A percentile compares a stretch with the other conserved stretches of the same genome.
phyloP scores from a whole-genome alignment of 2,113 vertebrate species.

The Oriolus oriolus region DNA sequence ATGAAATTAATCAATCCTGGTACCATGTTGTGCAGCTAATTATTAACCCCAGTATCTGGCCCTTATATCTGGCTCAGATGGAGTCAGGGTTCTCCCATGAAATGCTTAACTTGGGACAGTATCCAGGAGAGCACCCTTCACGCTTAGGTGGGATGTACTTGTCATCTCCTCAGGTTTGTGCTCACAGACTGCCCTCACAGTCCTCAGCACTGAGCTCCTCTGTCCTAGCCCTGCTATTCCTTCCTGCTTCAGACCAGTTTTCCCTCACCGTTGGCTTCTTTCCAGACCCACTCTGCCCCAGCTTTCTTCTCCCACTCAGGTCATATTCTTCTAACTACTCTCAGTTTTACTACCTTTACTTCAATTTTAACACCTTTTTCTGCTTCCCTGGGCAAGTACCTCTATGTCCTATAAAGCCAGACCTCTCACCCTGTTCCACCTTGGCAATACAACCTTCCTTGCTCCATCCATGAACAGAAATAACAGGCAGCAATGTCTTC shows the following conservation, averaged over 20 bases:
- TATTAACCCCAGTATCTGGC: not conserved
- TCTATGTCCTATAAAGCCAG: not conserved
- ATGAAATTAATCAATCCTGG: not conserved
- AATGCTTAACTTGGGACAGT: not conserved
- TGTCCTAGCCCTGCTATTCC: not conserved
- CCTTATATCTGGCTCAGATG: not conserved
- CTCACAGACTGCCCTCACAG: fast-evolving
- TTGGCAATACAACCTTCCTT: not conserved
- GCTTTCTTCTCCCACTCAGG: not conserved
- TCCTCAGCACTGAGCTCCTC: not conserved
- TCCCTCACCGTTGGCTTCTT: not conserved
- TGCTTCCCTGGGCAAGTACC: fast-evolving
- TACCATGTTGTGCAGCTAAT: not conserved
- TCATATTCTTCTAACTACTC: not conserved
- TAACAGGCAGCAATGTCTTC: not conserved
- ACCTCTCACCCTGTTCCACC: not conserved
- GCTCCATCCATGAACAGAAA: not conserved
- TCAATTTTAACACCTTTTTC: not conserved
- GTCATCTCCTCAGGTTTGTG: not conserved
- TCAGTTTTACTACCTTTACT: not conserved
- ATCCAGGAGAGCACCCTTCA: not conserved
- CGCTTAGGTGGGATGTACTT: fast-evolving
- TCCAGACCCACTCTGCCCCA: not conserved
- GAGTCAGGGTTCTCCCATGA: not conserved
- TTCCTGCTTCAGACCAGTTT: not conserved